These are phyloP conservation scores for Anabas testudineus DNA, from an alignment of 2,797 vertebrate genomes.

Conservation along the genomic window DNA sequence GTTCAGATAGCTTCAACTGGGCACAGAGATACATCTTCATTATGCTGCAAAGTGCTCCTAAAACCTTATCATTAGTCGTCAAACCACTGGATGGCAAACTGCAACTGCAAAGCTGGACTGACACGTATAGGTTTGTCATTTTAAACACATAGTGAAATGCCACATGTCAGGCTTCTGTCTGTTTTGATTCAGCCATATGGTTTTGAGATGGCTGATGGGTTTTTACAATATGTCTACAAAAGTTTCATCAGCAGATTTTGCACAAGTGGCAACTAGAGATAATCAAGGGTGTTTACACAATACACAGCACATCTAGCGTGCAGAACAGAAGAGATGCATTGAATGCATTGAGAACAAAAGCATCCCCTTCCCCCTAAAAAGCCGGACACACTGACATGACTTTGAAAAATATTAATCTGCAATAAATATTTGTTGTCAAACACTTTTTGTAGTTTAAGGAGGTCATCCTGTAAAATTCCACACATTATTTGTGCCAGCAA, in stretches of 20 bases:
- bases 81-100: conserved; percentile 47
- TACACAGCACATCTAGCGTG: too few relatives aligned
- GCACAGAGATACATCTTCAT: conserved; percentile 74
- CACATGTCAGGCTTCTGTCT: conserved; percentile 29
- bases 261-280: too few relatives aligned
- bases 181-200: conserved; percentile 42
- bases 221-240: conserved; percentile 35
- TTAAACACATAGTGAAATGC: conserved; percentile 41
- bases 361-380: too few relatives aligned
- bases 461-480: too few relatives aligned
- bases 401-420: too few relatives aligned
- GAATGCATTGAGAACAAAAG: too few relatives aligned
- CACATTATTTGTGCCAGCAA: too few relatives aligned
- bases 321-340: too few relatives aligned
- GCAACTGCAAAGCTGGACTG: conserved; percentile 30
- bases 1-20: conserved; percentile 69
- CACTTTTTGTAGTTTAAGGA: too few relatives aligned
- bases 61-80: conserved; percentile 75
- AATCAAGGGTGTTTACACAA: too few relatives aligned
- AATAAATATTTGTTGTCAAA: too few relatives aligned
- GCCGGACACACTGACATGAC: too few relatives aligned
- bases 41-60: conserved; percentile 65
- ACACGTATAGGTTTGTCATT: conserved; percentile 36
- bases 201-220: conserved; percentile 17
- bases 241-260: conserved; percentile 18